Base-by-base conservation (phyloP, 64 coral and sea anemone species). In the Montipora foliosa region DNA sequence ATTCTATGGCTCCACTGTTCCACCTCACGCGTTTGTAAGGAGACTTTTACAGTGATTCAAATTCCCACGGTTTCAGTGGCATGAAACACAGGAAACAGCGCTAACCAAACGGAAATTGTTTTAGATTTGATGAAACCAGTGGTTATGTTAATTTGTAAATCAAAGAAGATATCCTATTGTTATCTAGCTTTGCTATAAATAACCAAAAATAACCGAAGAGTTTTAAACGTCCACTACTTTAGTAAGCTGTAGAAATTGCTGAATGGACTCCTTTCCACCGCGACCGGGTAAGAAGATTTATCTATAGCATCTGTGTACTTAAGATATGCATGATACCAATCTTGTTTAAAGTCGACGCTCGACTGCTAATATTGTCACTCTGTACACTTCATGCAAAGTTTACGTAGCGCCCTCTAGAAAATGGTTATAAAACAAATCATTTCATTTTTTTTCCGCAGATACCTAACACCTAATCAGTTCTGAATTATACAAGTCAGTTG, bases 301-400 rank as follows among this genome's bases (percentile, higher is more conserved):
- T 78, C 76, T 49, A 12, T 19, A 78, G 46, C 76, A 78, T 49
- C 76, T 78, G 46, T 78, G 76, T 78, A 19, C 46, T 45, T 78
- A 49, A 78, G 76, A 50, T 49, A 78, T 52, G 74, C 9, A 20
- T 46, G 74, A 76, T 76, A 76, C 37, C 74, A 76, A 76, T 76
- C 74, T 76, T 76, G 74, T 76, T 57, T 76, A 76, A 46, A 37
- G 37, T 76, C 25, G 13, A 12, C 24, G 12, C 9, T 45, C 24
- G 6, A 45, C 25, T 46, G 10, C 20, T 9, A 46, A 10, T 45
- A 45, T 20, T 46, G 2, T 76, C 22, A 25, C 22, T 21, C 24
- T 10, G 12, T 10, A 76, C 13, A 4, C 6, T 57, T 57, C 53
- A 57, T 4, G 53, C 6, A 57, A 57, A 37, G 37, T 37, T 37